Conservation (phyloP, 35 echinoderm and acorn worm genomes). For the Amphiura filiformis region DNA sequence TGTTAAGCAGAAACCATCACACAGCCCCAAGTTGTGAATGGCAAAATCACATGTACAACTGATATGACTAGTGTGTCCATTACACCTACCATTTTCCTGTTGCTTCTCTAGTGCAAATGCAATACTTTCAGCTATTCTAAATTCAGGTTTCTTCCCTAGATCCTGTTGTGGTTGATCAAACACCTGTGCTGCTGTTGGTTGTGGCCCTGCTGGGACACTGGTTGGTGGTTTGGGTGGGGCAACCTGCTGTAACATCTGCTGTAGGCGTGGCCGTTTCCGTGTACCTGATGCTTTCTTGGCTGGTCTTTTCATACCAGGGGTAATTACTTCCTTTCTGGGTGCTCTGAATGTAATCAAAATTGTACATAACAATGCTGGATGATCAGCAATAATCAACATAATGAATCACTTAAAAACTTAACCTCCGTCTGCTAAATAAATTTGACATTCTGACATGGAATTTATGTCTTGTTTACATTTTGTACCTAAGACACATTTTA, state of each 20-base stretch:
- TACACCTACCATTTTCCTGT: neutral
- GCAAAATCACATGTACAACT: too few species aligned
- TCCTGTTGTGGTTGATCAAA: constrained; percentile 62
- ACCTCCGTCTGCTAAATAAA: too few species aligned
- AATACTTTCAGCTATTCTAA: constrained; percentile 71
- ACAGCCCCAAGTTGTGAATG: too few species aligned
- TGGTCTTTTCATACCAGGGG: constrained; percentile 45
- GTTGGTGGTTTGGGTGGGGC: neutral
- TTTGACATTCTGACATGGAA: too few species aligned
- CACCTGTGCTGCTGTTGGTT: constrained; percentile 38
- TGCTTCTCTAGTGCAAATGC: constrained; percentile 45
- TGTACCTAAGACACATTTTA: too few species aligned
- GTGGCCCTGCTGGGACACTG: neutral
- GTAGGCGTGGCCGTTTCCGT: constrained; percentile 37
- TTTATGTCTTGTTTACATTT: too few species aligned
- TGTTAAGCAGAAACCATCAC: too few species aligned
- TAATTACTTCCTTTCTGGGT: neutral
- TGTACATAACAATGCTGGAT: too few species aligned
- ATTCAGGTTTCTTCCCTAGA: constrained; percentile 64
- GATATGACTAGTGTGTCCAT: too few species aligned
- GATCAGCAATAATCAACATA: too few species aligned
- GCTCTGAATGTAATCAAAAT: neutral
- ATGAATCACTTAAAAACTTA: too few species aligned
- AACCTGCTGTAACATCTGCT: constrained; percentile 35
- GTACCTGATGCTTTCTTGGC: constrained; percentile 11